Evolutionary conservation across 2,797 vertebrate genomes (phyloP), one percentile per base, ranked within the genome.

Genomic region (Platalea minor): DNA sequence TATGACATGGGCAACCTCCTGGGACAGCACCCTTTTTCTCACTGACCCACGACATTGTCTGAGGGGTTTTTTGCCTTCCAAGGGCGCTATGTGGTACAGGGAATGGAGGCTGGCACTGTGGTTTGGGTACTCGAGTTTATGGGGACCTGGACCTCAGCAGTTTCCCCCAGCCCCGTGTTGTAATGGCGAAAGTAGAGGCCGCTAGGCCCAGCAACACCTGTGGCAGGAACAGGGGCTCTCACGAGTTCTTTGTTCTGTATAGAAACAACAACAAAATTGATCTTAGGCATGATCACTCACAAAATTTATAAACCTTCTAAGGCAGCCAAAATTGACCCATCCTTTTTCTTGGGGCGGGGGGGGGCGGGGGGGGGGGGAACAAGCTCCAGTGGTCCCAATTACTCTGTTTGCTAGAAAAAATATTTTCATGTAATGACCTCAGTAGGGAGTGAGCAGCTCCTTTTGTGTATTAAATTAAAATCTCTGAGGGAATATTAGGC

Each of bases 381-480:
- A 81, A 90, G 70, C 60, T 97, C 92, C 93, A 90, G 74, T 93
- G 94, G 82, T 96, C 94, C 91, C 93, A 96, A 96, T 97, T 97
- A 96, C 74, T 91, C 73, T 68, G 48, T 48, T 93, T 0, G 0
- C 88, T 88, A 83, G 70, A 76, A 91, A 92, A 91, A 93, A 63
- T 95, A 95, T 96, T 57, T 48, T 74, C 0, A 0, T 68, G 35
- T 94, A 92, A 93, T 93, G 88, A 79, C 85, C 79, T 74, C 88
- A 84, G 93, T 54, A 88, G 87, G 85, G 96, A 96, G 90, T 24
- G 56, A 93, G 87, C 14, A 5, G 59, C 92, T 96, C 81, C 95
- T 97, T 97, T 91, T 89, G 93, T 95, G 95, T 61, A 90, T 85
- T 95, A 79, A 87, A 91, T 93, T 92, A 91, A 89, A 93, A 89